Conservation (phyloP, 2,888 invertebrate genomes). For the Yponomeuta malinellus region DNA sequence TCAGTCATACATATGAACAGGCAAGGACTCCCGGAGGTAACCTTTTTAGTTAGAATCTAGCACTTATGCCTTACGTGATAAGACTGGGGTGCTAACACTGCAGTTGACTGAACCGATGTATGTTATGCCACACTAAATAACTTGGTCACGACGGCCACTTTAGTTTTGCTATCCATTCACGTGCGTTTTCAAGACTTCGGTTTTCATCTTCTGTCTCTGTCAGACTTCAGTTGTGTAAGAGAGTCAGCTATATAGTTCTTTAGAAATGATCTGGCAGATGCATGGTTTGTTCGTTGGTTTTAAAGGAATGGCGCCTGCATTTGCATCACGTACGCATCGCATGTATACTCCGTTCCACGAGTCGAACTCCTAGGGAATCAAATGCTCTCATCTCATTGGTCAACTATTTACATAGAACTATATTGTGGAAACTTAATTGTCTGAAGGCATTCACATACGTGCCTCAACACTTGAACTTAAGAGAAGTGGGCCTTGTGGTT, state of each 20-base stretch:
- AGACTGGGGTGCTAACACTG: no score
- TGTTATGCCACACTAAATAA: constrained; percentile 9
- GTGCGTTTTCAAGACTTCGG: neutral
- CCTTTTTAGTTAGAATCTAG: neutral
- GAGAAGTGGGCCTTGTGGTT: no score
- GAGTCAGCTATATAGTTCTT: neutral
- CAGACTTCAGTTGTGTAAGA: neutral
- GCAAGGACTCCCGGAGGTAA: neutral
- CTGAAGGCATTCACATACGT: no score
- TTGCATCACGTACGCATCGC: neutral
- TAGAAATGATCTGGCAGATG: neutral
- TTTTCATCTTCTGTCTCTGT: neutral
- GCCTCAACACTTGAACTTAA: no score
- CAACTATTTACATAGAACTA: no score
- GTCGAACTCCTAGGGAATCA: no score
- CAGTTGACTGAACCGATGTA: neutral
- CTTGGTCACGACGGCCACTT: neutral
- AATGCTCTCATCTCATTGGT: no score
- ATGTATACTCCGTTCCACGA: neutral
- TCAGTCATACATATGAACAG: neutral
- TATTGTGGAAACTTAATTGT: no score
- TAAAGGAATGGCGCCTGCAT: neutral
- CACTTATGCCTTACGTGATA: neutral
- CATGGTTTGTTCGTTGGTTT: neutral
- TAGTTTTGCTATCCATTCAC: neutral